Percentiles rank a stretch among this genome's conserved stretches.
These are phyloP conservation scores for Eubasilissa splendida DNA, from an alignment of 2,888 invertebrate species.

Conservation along the genomic window DNA sequence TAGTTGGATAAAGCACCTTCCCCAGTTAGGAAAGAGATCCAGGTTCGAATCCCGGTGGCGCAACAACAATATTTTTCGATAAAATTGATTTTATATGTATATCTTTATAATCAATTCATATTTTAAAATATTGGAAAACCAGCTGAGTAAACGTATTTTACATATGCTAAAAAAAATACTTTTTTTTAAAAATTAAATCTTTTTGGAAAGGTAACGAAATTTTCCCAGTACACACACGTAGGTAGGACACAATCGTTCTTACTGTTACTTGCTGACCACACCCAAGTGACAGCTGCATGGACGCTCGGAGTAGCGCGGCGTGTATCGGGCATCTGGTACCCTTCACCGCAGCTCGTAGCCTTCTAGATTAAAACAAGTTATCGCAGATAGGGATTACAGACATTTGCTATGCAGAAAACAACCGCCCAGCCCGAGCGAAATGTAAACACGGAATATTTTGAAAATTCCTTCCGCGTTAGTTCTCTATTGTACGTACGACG, in stretches of 20 bases:
- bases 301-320: neutral
- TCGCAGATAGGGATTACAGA: slow-evolving; percentile 15
- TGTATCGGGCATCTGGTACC: no score
- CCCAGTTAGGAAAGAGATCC: no score
- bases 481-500: neutral
- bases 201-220: slow-evolving; percentile 4
- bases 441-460: slow-evolving; percentile 24
- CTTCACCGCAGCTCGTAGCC: slow-evolving; percentile 5
- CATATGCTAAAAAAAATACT: no score
- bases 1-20: no score
- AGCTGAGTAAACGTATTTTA: no score
- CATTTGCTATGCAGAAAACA: slow-evolving; percentile 22
- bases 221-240: neutral
- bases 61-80: no score
- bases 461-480: slow-evolving; percentile 29
- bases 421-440: slow-evolving; percentile 4
- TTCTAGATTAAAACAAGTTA: slow-evolving; percentile 16
- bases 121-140: no score
- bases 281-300: slow-evolving; percentile 21
- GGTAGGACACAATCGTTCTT: slow-evolving; percentile 2
- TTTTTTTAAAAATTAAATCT: no score
- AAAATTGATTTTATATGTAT: no score
- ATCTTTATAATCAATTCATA: no score
- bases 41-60: no score
- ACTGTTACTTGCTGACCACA: slow-evolving; percentile 10